Evolutionary conservation across 92 coral and sea anemone species (phyloP), one percentile per base, ranked within the genome.

Genomic region (Porites rus): DNA sequence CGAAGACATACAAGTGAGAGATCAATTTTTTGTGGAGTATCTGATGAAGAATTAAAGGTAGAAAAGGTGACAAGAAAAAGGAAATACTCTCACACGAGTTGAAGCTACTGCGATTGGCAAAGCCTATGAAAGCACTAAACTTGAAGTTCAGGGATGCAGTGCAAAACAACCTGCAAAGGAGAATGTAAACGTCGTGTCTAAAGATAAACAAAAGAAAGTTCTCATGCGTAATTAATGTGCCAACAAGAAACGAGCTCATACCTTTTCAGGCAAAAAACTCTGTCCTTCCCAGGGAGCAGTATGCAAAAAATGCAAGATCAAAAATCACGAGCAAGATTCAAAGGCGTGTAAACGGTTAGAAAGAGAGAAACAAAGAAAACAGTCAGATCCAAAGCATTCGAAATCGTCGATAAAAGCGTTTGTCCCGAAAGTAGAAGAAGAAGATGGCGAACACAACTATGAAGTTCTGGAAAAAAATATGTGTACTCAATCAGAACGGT

Each of bases 271-370:
- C 46, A 38, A 38, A 38, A 38, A 38, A 4, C 72, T 13, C 25
- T 83, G 80, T 80, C 71, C 73, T 62, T 72, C 79, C 72, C 72
- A 31, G 54, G 87, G 62, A 21, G 79, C 79, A 64, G 79, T 83
- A 7, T 83, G 80, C 19, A 61, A 21, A 9, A 59, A 1, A 8
- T 83, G 87, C 58, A 83, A 83, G 80, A 59, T 69, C 1, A 83
- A 82, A 82, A 82, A 70, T 70, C 84, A 79, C 21, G 31, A 63
- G 13, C 70, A 79, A 68, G 69, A 79, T 79, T 79, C 69, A 61
- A 78, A 78, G 83, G 83, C 64, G 64, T 78, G 84, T 64, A 79
- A 79, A 51, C 62, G 84, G 51, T 63, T 79, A 24, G 43, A 58
- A 64, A 66, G 38, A 65, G 72, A 64, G 38, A 61, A 19, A 51